Evolutionary conservation across 2,888 invertebrate species (phyloP).

Genomic region (Drosophila quinaria): DNA sequence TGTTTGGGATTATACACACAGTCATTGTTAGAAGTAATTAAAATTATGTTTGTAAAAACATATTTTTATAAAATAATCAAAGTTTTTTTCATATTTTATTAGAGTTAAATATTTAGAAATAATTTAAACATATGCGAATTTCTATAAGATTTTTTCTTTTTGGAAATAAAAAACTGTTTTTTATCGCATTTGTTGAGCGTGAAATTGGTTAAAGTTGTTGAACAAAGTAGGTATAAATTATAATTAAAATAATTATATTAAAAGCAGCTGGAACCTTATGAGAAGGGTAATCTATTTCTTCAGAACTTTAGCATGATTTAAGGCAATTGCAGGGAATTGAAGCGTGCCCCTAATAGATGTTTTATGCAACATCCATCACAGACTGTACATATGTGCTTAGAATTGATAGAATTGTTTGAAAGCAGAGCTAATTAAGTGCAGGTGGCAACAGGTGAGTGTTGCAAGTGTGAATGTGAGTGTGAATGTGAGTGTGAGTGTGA

Average conservation of each 20-base stretch:
- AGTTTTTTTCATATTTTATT: too few species aligned
- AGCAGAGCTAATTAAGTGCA: slow-evolving; percentile 60
- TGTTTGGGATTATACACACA: slow-evolving; percentile 1
- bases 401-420: slow-evolving; percentile 70
- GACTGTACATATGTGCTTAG: slow-evolving; percentile 22
- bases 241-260: slow-evolving; percentile 14
- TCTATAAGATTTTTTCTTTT: background rate
- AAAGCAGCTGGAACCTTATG: slow-evolving; percentile 1
- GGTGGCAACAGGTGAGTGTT: slow-evolving; percentile 42
- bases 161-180: background rate
- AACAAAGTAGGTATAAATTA: slow-evolving; percentile 1
- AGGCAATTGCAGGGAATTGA: slow-evolving; percentile 64
- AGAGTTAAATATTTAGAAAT: too few species aligned
- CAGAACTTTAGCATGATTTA: slow-evolving; percentile 19
- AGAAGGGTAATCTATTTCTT: slow-evolving; percentile 12
- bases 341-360: slow-evolving; percentile 71
- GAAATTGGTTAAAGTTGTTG: slow-evolving; percentile 14
- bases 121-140: background rate
- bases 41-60: background rate
- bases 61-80: too few species aligned
- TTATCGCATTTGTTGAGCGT: background rate
- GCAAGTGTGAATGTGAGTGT: slow-evolving; percentile 31
- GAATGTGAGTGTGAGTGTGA: slow-evolving; percentile 29
- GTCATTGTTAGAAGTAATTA: background rate
- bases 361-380: slow-evolving; percentile 52